Percentiles rank a stretch among this genome's conserved stretches.
These are phyloP conservation scores for Allophyes oxyacanthae DNA, from an alignment of 2,888 invertebrate genomes.

Conservation along the genomic window DNA sequence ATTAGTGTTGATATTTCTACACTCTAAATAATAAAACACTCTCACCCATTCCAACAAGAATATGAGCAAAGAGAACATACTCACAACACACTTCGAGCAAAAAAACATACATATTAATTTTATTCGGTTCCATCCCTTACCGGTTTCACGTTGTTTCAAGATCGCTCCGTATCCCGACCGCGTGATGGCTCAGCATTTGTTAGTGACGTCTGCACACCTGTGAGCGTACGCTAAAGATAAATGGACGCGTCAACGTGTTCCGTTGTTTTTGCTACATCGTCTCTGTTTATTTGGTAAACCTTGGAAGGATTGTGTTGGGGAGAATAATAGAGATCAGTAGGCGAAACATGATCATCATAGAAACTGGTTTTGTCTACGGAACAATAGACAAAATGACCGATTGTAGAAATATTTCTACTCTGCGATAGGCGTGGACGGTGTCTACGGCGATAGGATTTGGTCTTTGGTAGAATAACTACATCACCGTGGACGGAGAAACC, in stretches of 20 bases:
- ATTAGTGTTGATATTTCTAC: too few species aligned
- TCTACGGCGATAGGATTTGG: too few species aligned
- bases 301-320: background rate
- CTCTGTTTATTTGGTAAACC: constrained; percentile 22
- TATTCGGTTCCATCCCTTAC: constrained; percentile 19
- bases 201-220: constrained; percentile 56
- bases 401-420: too few species aligned
- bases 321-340: constrained; percentile 4
- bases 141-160: constrained; percentile 6
- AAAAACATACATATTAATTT: constrained; percentile 21
- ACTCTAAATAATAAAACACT: too few species aligned
- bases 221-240: constrained; percentile 52
- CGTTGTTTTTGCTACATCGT: constrained; percentile 45
- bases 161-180: constrained; percentile 40
- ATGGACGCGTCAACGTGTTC: constrained; percentile 41
- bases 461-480: too few species aligned
- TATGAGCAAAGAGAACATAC: background rate
- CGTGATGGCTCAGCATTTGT: constrained; percentile 58
- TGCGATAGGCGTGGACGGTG: too few species aligned
- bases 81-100: background rate
- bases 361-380: too few species aligned
- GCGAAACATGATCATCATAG: too few species aligned
- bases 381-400: too few species aligned
- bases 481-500: too few species aligned
- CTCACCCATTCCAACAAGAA: too few species aligned